Conservation (phyloP, 2,888 invertebrate species). For the Crossocerus cetratus region DNA sequence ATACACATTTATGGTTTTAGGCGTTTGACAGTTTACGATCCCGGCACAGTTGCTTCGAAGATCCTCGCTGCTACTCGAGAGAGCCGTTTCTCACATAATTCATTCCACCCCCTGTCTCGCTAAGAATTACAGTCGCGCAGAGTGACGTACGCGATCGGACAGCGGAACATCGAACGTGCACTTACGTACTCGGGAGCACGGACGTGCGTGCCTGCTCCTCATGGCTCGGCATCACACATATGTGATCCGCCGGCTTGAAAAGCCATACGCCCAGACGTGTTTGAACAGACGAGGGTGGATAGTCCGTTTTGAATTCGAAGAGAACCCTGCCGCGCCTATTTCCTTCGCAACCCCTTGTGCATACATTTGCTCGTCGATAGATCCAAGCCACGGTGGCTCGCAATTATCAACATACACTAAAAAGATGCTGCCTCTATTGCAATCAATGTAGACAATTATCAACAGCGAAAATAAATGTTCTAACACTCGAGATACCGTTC, state of each 20-base stretch:
- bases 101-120: slow-evolving; percentile 28
- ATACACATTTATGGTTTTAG: too few relatives aligned
- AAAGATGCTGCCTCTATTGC: neutral
- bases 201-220: slow-evolving; percentile 11
- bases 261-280: slow-evolving; percentile 9
- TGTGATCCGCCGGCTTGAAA: slow-evolving; percentile 30
- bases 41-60: neutral
- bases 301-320: slow-evolving; percentile 31
- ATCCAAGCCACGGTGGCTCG: neutral
- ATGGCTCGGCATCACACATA: slow-evolving; percentile 35
- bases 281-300: slow-evolving; percentile 34
- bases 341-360: slow-evolving; percentile 6
- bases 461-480: neutral
- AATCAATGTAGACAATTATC: neutral
- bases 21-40: too few relatives aligned
- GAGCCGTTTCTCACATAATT: slow-evolving; percentile 35
- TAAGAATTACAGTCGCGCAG: slow-evolving; percentile 11
- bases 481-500: neutral
- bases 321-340: slow-evolving; percentile 10
- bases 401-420: too few relatives aligned
- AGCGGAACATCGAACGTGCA: neutral
- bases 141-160: slow-evolving; percentile 8
- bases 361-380: slow-evolving; percentile 16
- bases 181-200: slow-evolving; percentile 4
- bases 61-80: too few relatives aligned